Conservation (phyloP, 2,113 vertebrate species). For the Smithornis capensis region DNA sequence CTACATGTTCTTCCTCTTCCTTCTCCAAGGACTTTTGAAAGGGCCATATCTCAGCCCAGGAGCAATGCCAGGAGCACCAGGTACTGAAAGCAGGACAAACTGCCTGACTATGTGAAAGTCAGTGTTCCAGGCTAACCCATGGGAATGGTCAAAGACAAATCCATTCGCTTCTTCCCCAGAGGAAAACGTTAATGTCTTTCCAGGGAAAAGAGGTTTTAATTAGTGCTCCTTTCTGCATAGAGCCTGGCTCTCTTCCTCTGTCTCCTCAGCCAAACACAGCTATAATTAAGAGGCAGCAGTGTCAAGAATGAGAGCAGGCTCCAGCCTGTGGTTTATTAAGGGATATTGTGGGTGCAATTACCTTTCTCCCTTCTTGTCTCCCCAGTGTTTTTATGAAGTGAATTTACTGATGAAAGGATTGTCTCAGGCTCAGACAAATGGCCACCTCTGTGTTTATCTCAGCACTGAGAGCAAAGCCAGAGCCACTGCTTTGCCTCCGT, state of each 20-base stretch:
- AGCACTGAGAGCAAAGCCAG: neutral
- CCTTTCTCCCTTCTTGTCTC: neutral
- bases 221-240: conserved; percentile 13
- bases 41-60: neutral
- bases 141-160: neutral
- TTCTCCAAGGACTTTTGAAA: neutral
- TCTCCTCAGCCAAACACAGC: neutral
- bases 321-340: conserved; percentile 16
- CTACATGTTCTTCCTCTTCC: neutral
- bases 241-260: neutral
- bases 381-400: neutral
- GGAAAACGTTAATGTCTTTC: neutral
- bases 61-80: neutral
- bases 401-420: neutral
- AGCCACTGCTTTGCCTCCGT: neutral
- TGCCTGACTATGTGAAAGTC: neutral
- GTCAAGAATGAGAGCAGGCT: conserved; percentile 19
- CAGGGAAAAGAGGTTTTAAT: conserved; percentile 28
- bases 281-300: conserved; percentile 47
- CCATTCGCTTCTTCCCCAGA: neutral
- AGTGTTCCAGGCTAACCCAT: neutral
- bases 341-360: neutral
- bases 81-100: neutral
- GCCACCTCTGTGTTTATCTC: neutral
- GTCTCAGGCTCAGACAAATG: neutral